Conservation (phyloP, 2,113 vertebrate species). For the Coptodon bakossiorum region DNA sequence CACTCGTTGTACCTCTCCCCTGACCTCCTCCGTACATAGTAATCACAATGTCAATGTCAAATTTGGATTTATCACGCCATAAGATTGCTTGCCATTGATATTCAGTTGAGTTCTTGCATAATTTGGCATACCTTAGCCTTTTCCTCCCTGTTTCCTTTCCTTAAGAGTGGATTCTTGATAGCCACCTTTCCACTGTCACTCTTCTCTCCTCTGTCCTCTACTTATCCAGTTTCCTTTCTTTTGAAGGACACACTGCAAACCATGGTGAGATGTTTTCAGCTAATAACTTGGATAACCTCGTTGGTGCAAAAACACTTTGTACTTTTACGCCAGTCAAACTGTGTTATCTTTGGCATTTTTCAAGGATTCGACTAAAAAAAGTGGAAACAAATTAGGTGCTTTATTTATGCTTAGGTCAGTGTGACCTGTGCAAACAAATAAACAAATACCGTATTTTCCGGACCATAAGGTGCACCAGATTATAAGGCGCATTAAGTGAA, state of each 20-base stretch:
- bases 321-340: not conserved
- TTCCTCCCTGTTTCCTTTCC: not conserved
- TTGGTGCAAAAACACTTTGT: not conserved
- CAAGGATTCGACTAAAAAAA: not conserved
- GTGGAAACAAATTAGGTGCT: not conserved
- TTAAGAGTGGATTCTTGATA: not conserved
- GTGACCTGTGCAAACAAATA: not conserved
- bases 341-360: not conserved
- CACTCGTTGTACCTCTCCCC: not conserved
- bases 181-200: not conserved
- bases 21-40: accelerated
- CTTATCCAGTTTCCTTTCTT: not conserved
- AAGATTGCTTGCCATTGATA: not conserved
- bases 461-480: not conserved
- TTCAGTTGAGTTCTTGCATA: not conserved
- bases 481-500: accelerated
- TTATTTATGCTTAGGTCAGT: not conserved
- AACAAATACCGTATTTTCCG: not conserved
- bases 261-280: not conserved
- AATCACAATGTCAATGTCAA: not conserved
- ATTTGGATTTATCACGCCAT: not conserved
- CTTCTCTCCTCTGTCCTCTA: not conserved
- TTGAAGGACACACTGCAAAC: not conserved
- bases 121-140: not conserved
- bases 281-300: not conserved